phyloP scores from a whole-genome alignment of 2,113 vertebrate genomes.

The Protomyctophum bolini region DNA sequence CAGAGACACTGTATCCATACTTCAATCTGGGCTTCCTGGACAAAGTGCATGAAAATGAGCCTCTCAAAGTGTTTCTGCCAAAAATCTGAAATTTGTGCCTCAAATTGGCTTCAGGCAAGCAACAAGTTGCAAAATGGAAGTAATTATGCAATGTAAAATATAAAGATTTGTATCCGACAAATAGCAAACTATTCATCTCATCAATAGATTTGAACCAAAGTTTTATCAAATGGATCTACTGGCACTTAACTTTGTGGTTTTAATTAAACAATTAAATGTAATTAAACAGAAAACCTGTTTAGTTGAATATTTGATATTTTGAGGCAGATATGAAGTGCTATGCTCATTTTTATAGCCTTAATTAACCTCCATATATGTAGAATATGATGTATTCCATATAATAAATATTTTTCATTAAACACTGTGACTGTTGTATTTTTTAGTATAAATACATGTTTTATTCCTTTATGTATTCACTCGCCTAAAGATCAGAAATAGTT shows the following conservation, averaged over 20 bases:
- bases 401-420: conserved; percentile 9
- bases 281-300: conserved; percentile 21
- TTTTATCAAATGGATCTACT: conserved; percentile 36
- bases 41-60: conserved; percentile 83
- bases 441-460: too few species aligned
- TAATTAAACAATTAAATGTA: conserved; percentile 29
- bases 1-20: conserved; percentile 79
- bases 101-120: too few species aligned
- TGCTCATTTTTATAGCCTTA: neutral
- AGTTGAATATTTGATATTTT: conserved; percentile 9
- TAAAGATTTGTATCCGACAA: neutral
- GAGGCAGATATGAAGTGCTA: neutral
- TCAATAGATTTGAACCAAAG: neutral
- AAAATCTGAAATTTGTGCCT: conserved; percentile 67
- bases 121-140: too few species aligned
- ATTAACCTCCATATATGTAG: conserved; percentile 1
- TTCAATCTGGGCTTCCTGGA: conserved; percentile 82
- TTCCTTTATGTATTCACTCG: too few species aligned
- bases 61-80: conserved; percentile 82
- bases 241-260: conserved; percentile 19
- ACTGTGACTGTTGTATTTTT: neutral
- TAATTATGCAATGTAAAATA: neutral
- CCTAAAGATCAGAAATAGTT: too few species aligned
- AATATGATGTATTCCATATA: conserved; percentile 13
- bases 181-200: neutral